Percentiles rank a stretch among this genome's conserved stretches.
Evolutionary conservation across 2,888 invertebrate genomes (phyloP).

Genomic region (Tolmerus cingulatus): DNA sequence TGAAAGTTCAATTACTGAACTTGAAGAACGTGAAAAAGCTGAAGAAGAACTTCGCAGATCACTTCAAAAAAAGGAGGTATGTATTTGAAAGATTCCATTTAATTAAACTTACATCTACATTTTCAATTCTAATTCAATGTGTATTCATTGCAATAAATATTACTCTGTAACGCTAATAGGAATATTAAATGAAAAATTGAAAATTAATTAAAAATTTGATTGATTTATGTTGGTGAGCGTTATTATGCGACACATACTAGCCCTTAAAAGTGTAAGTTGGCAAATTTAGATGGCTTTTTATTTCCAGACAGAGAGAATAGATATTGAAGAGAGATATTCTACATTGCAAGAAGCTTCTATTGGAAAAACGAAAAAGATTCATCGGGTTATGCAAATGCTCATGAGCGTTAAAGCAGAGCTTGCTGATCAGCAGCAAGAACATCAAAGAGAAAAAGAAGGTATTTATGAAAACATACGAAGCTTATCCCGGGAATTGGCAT

Average conservation of each 20-base stretch:
- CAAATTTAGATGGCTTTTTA: neutral
- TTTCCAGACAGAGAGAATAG: constrained; percentile 81
- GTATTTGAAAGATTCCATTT: neutral
- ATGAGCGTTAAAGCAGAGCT: constrained; percentile 86
- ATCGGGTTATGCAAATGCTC: constrained; percentile 85
- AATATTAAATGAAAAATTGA: too few species aligned
- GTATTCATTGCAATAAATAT: too few species aligned
- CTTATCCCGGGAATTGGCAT: constrained; percentile 86
- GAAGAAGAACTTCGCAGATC: constrained; percentile 84
- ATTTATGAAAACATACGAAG: constrained; percentile 92
- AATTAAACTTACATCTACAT: too few species aligned
- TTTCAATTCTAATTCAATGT: too few species aligned
- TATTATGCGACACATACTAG: too few species aligned
- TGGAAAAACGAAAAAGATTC: constrained; percentile 91
- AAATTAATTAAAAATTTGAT: too few species aligned
- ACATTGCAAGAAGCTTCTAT: constrained; percentile 93
- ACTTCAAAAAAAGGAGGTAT: constrained; percentile 84
- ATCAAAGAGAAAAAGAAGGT: constrained; percentile 96
- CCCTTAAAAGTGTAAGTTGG: too few species aligned
- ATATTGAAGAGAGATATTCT: constrained; percentile 94
- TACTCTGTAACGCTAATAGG: too few species aligned
- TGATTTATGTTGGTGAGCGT: too few species aligned
- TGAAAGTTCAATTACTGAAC: constrained; percentile 84
- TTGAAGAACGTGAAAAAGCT: constrained; percentile 78
- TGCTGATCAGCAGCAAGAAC: constrained; percentile 89